A percentile compares a stretch with the other conserved stretches of the same genome.
Evolutionary conservation across 2,888 invertebrate genomes (phyloP).

Genomic region (Nasonia oneida): DNA sequence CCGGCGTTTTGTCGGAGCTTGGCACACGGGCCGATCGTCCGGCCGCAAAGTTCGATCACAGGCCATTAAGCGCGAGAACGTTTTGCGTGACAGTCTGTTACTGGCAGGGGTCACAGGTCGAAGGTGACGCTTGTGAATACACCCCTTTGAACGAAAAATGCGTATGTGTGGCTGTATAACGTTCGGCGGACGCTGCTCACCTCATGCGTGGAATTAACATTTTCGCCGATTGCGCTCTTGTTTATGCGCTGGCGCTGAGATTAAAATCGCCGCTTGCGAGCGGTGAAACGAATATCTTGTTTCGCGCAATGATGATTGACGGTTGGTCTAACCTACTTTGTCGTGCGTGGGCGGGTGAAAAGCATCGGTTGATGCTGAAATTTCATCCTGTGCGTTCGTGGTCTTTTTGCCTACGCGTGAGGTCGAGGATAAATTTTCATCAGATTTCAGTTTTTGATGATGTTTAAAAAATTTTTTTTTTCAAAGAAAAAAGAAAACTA

Average conservation of each 20-base stretch:
- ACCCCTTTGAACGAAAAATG: conserved; percentile 9
- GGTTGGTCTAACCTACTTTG: neutral
- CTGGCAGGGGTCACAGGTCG: neutral
- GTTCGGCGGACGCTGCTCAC: neutral
- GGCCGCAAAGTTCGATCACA: conserved; percentile 55
- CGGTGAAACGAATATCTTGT: neutral
- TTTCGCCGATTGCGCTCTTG: conserved; percentile 19
- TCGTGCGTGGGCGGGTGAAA: neutral
- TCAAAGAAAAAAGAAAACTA: neutral
- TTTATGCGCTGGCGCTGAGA: conserved; percentile 1
- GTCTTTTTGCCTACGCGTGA: neutral
- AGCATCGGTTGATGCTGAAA: neutral
- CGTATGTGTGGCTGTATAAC: neutral
- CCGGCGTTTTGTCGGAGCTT: neutral
- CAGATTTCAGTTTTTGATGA: neutral
- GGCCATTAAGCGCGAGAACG: conserved; percentile 52
- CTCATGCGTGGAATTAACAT: conserved; percentile 23
- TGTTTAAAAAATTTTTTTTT: neutral
- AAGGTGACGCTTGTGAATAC: neutral
- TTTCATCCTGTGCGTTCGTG: neutral
- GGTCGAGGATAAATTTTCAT: neutral
- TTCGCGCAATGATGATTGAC: neutral
- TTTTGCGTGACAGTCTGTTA: conserved; percentile 57
- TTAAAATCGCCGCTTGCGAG: neutral
- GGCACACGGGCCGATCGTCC: conserved; percentile 21